These are phyloP conservation scores for Lutjanus erythropterus DNA, from an alignment of 2,113 vertebrate genomes.

Conservation along the genomic window DNA sequence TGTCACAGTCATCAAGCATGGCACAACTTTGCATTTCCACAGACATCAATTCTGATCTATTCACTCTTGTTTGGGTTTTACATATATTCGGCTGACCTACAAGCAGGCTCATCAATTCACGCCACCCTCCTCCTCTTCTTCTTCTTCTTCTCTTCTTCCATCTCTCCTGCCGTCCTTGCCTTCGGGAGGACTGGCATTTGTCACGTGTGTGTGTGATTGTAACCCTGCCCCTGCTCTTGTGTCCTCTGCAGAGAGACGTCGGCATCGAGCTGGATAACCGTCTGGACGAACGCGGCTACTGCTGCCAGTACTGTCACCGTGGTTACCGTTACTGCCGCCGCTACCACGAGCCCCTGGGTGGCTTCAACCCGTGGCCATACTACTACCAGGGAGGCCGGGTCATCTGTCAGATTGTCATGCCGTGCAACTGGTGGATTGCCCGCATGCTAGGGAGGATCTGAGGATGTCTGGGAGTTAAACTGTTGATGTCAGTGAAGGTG, in stretches of 20 bases:
- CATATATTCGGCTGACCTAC: slow-evolving; percentile 59
- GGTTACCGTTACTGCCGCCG: slow-evolving; percentile 93
- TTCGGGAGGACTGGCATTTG: slow-evolving; percentile 66
- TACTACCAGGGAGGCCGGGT: slow-evolving; percentile 95
- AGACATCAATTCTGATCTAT: slow-evolving; percentile 60
- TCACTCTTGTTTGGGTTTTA: slow-evolving; percentile 62
- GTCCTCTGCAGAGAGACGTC: slow-evolving; percentile 88
- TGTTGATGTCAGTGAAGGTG: slow-evolving; percentile 28
- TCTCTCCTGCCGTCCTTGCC: slow-evolving; percentile 64
- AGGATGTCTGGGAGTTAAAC: slow-evolving; percentile 41
- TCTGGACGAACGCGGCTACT: slow-evolving; percentile 92
- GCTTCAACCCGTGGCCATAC: slow-evolving; percentile 95
- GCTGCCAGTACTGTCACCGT: slow-evolving; percentile 92
- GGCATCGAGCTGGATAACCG: slow-evolving; percentile 92
- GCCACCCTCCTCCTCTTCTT: slow-evolving; percentile 14
- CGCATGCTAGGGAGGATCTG: slow-evolving; percentile 95
- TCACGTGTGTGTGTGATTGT: slow-evolving; percentile 62
- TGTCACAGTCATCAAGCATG: slow-evolving; percentile 65
- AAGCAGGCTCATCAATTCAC: slow-evolving; percentile 69
- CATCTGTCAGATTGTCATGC: slow-evolving; percentile 96
- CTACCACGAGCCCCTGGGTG: slow-evolving; percentile 92
- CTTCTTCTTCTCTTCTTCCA: slow-evolving; percentile 2
- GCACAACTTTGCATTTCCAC: slow-evolving; percentile 65
- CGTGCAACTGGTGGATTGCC: slow-evolving; percentile 98
- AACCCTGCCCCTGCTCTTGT: slow-evolving; percentile 65